phyloP scores from a whole-genome alignment of 2,888 invertebrate species.

The Cyclophora albipunctata region DNA sequence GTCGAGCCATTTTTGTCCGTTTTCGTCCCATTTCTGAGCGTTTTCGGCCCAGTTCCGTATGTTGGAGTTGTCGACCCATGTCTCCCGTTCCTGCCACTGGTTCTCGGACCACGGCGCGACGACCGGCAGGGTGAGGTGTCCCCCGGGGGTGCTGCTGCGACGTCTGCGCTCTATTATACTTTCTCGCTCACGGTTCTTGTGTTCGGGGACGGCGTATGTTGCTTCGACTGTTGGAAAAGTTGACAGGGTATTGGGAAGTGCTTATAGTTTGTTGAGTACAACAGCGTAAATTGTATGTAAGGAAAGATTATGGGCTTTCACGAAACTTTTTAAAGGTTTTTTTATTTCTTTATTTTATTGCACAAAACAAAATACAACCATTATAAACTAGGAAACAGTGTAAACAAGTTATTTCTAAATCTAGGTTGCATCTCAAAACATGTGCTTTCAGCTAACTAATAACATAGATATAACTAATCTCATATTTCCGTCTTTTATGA shows the following conservation, averaged over 20 bases:
- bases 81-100: conserved; percentile 46
- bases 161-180: conserved; percentile 57
- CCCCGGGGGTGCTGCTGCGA: conserved; percentile 59
- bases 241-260: too few species aligned
- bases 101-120: conserved; percentile 35
- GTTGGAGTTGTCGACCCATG: conserved; percentile 58
- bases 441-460: too few species aligned
- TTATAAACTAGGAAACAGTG: too few species aligned
- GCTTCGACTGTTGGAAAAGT: conserved; percentile 40
- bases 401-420: too few species aligned
- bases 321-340: background rate
- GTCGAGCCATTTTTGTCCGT: conserved; percentile 30
- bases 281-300: too few species aligned
- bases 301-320: too few species aligned
- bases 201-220: conserved; percentile 64
- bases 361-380: too few species aligned
- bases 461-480: too few species aligned
- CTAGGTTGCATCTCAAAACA: too few species aligned
- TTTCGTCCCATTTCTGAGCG: conserved; percentile 42
- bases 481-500: too few species aligned
- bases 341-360: too few species aligned
- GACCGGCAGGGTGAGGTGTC: conserved; percentile 48
- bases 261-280: too few species aligned
- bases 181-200: conserved; percentile 52
- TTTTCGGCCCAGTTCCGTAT: conserved; percentile 58